Base-by-base conservation (phyloP, 2,797 vertebrate genomes). In the Chloroceryle inda region DNA sequence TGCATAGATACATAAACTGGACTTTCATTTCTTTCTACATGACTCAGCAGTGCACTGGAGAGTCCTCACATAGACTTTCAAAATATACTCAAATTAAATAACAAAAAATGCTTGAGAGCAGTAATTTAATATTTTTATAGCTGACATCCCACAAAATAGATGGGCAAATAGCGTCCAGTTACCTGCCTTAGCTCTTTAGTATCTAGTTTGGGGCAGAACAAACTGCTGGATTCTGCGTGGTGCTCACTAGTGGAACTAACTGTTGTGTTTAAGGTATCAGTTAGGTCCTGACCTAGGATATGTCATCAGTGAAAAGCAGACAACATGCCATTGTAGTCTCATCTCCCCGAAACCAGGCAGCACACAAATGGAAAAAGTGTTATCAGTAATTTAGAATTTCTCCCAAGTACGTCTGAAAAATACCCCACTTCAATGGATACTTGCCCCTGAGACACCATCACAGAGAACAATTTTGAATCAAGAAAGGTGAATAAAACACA, bases 1-100 rank as follows among this genome's bases (percentile, higher is more conserved):
- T 31, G 31, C 53, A 27, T 2, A 47, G 31, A 47, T 23, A 21
- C 3, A 3, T 8, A 50, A n/a, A 53, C 5, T 1, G 1, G 31
- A 62, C 44, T 67, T 50, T 24, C 45, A 0, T 74, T 78, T 22
- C 56, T 45, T 71, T 22, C 67, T 49, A 5, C 8, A 2, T 20
- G 35, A 69, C 29, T 75, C 47, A 19, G 31, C n/a, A 59, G 18
- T 35, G 42, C 23, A n/a, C 7, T 29, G 40, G 14, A 10, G 67
- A 76, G 31, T 73, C 59, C n/a, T 35, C 1, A 5, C 53, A 21
- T 6, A 56, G 37, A 62, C 26, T 50, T 79, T 26, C 31, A 3
- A 35, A 71, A 33, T 26, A 62, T 7, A 66, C 5, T 56, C 12
- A 23, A 33, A 33, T 58, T 47, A 75, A 80, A 53, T 64, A 49